These are phyloP conservation scores for Netelia fuscicornis DNA, from an alignment of 2,888 invertebrate species.

Conservation along the genomic window DNA sequence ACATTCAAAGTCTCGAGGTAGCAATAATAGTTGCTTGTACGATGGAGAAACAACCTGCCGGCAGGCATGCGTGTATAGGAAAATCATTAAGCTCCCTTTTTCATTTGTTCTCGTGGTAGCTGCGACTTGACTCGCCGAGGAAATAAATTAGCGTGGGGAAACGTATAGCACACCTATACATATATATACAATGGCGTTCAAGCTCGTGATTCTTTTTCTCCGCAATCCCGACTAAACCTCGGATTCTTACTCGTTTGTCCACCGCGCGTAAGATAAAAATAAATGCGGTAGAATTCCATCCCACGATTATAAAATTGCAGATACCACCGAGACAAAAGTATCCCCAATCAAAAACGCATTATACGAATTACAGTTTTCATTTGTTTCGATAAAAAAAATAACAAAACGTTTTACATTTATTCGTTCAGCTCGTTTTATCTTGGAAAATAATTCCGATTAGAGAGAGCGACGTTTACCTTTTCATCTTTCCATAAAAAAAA, in stretches of 20 bases:
- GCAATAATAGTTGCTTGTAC: slow-evolving; percentile 33
- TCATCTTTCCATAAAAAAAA: slow-evolving; percentile 13
- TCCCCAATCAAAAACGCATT: no score
- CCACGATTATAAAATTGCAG: no score
- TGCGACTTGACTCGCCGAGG: not conserved
- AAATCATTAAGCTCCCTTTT: slow-evolving; percentile 49
- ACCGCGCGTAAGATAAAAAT: no score
- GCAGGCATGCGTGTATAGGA: slow-evolving; percentile 20
- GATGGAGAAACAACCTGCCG: not conserved
- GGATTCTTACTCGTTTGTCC: no score
- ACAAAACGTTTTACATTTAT: no score
- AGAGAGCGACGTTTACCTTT: not conserved
- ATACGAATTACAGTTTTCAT: no score
- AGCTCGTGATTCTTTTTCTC: not conserved
- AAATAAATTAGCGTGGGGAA: not conserved
- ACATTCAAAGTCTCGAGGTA: slow-evolving; percentile 1
- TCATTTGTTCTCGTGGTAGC: slow-evolving; percentile 38
- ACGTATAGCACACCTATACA: not conserved
- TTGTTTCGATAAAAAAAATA: no score
- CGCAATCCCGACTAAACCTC: not conserved
- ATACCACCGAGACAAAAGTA: no score
- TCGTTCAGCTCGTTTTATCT: no score
- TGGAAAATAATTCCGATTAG: not conserved
- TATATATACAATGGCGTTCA: not conserved
- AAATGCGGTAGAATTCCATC: no score